These are phyloP conservation scores for Lydus trimaculatus DNA, from an alignment of 2,888 invertebrate species.

Conservation along the genomic window DNA sequence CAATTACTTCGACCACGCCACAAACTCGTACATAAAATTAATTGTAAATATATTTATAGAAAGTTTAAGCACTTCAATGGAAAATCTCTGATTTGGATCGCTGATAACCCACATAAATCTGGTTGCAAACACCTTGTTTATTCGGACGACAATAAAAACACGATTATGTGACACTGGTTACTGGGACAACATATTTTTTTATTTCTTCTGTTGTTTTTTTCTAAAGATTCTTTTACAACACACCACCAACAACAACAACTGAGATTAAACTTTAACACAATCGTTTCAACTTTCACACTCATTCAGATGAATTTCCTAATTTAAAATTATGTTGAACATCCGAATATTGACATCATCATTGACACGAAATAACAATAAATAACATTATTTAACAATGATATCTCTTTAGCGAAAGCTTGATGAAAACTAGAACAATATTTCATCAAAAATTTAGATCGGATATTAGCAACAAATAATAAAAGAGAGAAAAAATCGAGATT, in stretches of 20 bases:
- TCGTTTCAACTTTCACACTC: not conserved
- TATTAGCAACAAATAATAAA: not conserved
- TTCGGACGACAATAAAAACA: constrained; percentile 50
- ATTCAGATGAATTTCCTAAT: constrained; percentile 1
- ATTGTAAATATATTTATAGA: constrained; percentile 56
- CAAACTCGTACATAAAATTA: constrained; percentile 59
- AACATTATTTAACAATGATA: not conserved
- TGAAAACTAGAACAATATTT: not conserved
- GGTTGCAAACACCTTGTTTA: constrained; percentile 59
- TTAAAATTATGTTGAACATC: not conserved
- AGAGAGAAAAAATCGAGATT: too few species aligned
- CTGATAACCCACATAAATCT: constrained; percentile 60
- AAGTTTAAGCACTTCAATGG: constrained; percentile 62
- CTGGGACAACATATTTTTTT: constrained; percentile 39
- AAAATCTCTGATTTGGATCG: constrained; percentile 60
- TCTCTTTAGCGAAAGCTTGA: not conserved
- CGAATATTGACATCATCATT: not conserved
- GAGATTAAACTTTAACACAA: not conserved
- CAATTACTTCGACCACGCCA: constrained; percentile 55
- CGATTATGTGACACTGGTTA: constrained; percentile 48
- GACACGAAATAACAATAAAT: not conserved
- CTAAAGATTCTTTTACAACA: not conserved
- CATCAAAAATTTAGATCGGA: not conserved
- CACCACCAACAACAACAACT: not conserved
- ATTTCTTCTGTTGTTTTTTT: not conserved